Percentiles rank a stretch among this genome's conserved stretches.
Conservation (phyloP, 2,888 invertebrate species). For the Lycophotia porphyrea region DNA sequence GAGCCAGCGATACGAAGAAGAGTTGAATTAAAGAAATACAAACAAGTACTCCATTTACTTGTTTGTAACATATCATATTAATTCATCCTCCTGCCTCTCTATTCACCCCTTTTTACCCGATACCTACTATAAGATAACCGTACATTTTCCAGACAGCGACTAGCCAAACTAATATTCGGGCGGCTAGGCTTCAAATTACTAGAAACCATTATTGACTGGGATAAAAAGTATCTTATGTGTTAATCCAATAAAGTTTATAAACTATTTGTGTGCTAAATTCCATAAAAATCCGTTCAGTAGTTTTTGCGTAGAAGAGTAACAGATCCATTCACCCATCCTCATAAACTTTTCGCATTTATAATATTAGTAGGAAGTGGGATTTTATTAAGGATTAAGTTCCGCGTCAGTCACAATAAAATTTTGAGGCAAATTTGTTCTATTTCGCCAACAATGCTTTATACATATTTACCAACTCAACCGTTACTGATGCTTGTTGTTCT, state of each 20-base stretch:
- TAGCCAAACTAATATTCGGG: not conserved
- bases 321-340: no score
- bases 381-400: slow-evolving; percentile 8
- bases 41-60: no score
- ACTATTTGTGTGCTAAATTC: no score
- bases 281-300: no score
- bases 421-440: no score
- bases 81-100: not conserved
- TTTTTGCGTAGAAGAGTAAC: no score
- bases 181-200: slow-evolving; percentile 1
- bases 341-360: no score
- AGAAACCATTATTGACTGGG: not conserved
- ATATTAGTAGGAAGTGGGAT: no score
- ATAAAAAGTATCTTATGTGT: no score
- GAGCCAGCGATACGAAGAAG: no score
- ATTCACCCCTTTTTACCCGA: not conserved
- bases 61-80: not conserved
- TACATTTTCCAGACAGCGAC: not conserved
- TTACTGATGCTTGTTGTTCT: slow-evolving; percentile 6
- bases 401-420: not conserved
- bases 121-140: not conserved
- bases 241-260: no score
- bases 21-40: no score
- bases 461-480: slow-evolving; percentile 1
- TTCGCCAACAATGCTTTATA: slow-evolving; percentile 5